Conservation (phyloP, 2,888 invertebrate genomes). For the Chloroclystis v-ata region DNA sequence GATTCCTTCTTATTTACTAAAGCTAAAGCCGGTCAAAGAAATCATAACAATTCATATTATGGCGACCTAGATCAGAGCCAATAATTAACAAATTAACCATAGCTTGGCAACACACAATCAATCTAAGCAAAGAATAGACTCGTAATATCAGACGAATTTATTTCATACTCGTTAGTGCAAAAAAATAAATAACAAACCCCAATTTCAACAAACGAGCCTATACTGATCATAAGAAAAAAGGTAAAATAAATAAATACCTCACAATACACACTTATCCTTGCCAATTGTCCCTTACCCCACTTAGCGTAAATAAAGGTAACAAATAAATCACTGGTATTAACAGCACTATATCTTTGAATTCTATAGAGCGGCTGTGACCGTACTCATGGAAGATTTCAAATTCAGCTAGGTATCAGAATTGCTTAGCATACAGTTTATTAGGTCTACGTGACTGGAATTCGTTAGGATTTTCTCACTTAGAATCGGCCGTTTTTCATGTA, state of each 20-base stretch:
- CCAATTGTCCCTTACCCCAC: slow-evolving; percentile 26
- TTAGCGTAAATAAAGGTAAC: slow-evolving; percentile 26
- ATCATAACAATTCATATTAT: no score
- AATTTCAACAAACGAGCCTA: no score
- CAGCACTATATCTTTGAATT: slow-evolving; percentile 17
- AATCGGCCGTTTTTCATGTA: slow-evolving; percentile 3
- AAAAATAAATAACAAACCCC: not conserved
- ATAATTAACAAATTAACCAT: no score
- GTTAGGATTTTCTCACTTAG: slow-evolving; percentile 3
- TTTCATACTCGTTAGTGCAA: no score
- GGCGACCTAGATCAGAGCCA: no score
- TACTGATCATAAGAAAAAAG: not conserved
- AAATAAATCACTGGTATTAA: slow-evolving; percentile 24
- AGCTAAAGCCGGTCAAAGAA: no score
- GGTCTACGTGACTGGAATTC: slow-evolving; percentile 35
- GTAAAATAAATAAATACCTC: not conserved
- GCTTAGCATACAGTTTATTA: slow-evolving; percentile 29
- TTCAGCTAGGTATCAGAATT: slow-evolving; percentile 35
- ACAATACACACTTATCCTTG: slow-evolving; percentile 9
- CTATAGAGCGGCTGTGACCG: slow-evolving; percentile 32
- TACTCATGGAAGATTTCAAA: slow-evolving; percentile 43
- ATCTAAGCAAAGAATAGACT: no score
- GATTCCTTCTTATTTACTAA: no score
- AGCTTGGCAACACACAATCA: no score
- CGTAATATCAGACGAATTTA: no score